Evolutionary conservation across 2,888 invertebrate species (phyloP).

Genomic region (Tachina lurida): DNA sequence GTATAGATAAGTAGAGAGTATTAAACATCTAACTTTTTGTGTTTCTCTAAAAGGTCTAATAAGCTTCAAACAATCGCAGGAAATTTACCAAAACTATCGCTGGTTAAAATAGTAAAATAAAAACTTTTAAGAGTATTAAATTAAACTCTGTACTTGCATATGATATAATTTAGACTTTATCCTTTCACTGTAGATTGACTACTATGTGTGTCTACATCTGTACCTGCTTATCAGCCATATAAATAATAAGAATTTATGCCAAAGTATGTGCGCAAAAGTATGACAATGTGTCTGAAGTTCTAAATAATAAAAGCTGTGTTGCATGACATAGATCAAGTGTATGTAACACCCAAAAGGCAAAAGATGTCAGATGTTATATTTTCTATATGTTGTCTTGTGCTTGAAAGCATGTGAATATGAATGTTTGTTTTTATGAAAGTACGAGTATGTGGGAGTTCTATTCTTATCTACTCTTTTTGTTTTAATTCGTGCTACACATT

Average conservation of each 20-base stretch:
- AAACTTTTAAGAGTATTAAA: no score
- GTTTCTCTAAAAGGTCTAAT: no score
- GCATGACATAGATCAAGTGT: slow-evolving; percentile 69
- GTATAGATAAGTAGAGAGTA: no score
- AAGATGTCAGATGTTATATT: slow-evolving; percentile 58
- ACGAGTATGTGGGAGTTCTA: not conserved
- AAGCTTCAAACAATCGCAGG: no score
- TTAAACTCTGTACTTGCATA: not conserved
- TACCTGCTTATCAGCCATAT: no score
- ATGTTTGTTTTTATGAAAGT: not conserved
- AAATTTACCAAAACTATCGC: no score
- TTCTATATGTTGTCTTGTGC: not conserved
- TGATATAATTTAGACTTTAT: not conserved
- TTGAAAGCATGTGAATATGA: not conserved
- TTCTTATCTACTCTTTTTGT: not conserved
- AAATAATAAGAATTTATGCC: slow-evolving; percentile 2
- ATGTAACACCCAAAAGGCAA: slow-evolving; percentile 65
- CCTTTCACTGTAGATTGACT: no score
- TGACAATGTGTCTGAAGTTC: not conserved
- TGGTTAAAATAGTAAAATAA: no score
- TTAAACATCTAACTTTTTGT: no score
- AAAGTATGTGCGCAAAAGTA: not conserved
- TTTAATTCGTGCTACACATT: not conserved
- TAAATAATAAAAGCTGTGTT: slow-evolving; percentile 67
- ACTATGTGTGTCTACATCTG: no score